Base-by-base conservation (phyloP, 2,113 vertebrate genomes). In the Brachionichthys hirsutus region DNA sequence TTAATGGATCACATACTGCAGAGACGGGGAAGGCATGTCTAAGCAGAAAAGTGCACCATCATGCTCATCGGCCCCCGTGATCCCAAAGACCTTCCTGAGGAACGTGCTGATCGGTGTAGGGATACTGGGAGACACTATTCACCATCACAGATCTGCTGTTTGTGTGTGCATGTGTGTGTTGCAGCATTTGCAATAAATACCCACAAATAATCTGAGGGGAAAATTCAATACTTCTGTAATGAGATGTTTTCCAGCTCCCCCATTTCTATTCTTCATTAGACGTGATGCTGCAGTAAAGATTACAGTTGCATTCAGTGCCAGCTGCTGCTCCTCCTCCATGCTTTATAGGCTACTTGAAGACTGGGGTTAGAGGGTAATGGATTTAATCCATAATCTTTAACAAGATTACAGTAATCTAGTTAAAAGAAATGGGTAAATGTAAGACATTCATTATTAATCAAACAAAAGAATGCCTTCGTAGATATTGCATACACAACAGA, bases 361-460 rank as follows among this genome's bases (percentile, higher is more conserved):
- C 50, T 57, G 58, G 73, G 34, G 68, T 72, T 59, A 75, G 46
- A 47, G 53, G 68, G 70, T 56, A 34, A 63, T 22, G 66, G 82
- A 81, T 86, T 85, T n/a, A n/a, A n/a, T n/a, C n/a, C n/a, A n/a
- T n/a, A n/a, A 86, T 74, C 66, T 65, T 79, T 79, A 86, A 87
- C 73, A 77, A 81, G 81, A 86, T 85, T 86, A 84, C 17, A 63
- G 62, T 85, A 80, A 85, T 81, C 73, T 81, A 75, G 68, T 84
- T 77, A 75, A 19, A 57, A 67, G 51, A 82, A 74, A 72, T 72
- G 44, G 44, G 34, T 73, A 47, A 75, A 74, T 73, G 50, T 73
- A 79, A 82, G 72, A 67, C 78, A 76, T 67, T 84, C 62, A 70
- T 86, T 81, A 38, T 73, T 57, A 67, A 80, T 77, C 77, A 59